Evolutionary conservation across 1,140 invertebrate species (phyloP).

Genomic region (Propsilocerus akamusi): DNA sequence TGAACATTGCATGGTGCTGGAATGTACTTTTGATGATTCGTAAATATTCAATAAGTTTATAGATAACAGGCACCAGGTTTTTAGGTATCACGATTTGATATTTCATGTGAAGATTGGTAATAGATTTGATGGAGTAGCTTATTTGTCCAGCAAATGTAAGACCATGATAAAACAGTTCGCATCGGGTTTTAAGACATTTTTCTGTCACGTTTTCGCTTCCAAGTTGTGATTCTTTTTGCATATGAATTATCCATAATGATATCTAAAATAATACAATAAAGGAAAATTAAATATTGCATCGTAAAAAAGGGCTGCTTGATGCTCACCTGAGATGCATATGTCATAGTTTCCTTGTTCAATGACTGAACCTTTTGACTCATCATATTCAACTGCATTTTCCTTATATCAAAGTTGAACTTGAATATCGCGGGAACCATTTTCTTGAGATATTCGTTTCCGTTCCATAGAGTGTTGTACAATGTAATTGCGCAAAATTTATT

Average conservation of each 20-base stretch:
- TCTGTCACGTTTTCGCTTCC: slow-evolving; percentile 31
- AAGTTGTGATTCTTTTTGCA: slow-evolving; percentile 31
- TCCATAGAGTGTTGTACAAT: slow-evolving; percentile 14
- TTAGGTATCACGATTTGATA: slow-evolving; percentile 61
- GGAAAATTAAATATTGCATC: too few relatives aligned
- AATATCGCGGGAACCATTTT: slow-evolving; percentile 7
- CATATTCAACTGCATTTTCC: slow-evolving; percentile 9
- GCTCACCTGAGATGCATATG: not conserved
- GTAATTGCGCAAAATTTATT: slow-evolving; percentile 33
- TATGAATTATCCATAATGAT: slow-evolving; percentile 34
- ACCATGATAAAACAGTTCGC: slow-evolving; percentile 41
- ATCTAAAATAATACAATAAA: slow-evolving; percentile 13
- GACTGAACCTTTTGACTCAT: slow-evolving; percentile 18
- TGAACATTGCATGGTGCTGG: slow-evolving; percentile 33
- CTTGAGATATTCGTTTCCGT: slow-evolving; percentile 4
- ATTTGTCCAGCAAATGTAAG: slow-evolving; percentile 39
- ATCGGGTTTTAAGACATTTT: slow-evolving; percentile 40
- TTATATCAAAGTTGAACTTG: not conserved
- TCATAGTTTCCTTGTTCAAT: slow-evolving; percentile 8
- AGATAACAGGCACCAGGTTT: slow-evolving; percentile 52
- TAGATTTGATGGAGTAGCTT: slow-evolving; percentile 36
- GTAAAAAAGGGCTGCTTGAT: too few relatives aligned
- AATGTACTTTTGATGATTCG: slow-evolving; percentile 54
- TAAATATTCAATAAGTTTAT: slow-evolving; percentile 62
- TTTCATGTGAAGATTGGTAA: slow-evolving; percentile 67